Conservation (phyloP, 1,140 invertebrate species). For the Harlomillsia oculata region DNA sequence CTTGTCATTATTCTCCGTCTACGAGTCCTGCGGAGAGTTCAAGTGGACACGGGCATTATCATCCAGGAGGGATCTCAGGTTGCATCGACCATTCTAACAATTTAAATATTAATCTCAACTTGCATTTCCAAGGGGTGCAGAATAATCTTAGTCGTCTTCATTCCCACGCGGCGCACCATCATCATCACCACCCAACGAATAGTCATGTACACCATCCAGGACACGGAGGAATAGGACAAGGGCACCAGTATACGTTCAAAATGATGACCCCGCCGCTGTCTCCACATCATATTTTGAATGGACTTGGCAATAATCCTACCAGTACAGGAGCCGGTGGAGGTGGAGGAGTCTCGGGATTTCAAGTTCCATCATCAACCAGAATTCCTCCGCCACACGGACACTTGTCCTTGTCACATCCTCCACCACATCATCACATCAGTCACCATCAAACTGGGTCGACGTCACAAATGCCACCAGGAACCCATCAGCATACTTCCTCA, state of each 20-base stretch:
- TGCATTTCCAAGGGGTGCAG: conserved; percentile 33
- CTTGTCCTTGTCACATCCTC: conserved; percentile 9
- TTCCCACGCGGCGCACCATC: conserved; percentile 24
- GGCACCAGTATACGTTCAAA: conserved; percentile 28
- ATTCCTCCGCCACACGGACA: conserved; percentile 15
- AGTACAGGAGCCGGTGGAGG: not conserved
- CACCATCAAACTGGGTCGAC: conserved; percentile 13
- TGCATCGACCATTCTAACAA: conserved; percentile 25
- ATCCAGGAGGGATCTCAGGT: not conserved
- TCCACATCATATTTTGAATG: conserved; percentile 15
- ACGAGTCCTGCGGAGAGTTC: not conserved
- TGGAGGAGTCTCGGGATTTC: not conserved
- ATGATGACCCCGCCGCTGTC: conserved; percentile 34
- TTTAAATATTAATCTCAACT: conserved; percentile 30
- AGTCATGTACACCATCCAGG: not conserved
- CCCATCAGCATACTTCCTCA: conserved; percentile 1
- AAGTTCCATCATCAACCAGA: not conserved
- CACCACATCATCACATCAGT: conserved; percentile 9
- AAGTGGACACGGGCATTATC: not conserved
- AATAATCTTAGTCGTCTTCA: conserved; percentile 23
- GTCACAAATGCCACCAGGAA: not conserved
- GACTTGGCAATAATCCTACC: not conserved
- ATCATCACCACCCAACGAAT: conserved; percentile 3
- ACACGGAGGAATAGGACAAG: not conserved
- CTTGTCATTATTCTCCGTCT: conserved; percentile 10